Evolutionary conservation across 2,113 vertebrate genomes (phyloP), one percentile per base, ranked within the genome.

Genomic region (Oxygymnocypris stewartii): DNA sequence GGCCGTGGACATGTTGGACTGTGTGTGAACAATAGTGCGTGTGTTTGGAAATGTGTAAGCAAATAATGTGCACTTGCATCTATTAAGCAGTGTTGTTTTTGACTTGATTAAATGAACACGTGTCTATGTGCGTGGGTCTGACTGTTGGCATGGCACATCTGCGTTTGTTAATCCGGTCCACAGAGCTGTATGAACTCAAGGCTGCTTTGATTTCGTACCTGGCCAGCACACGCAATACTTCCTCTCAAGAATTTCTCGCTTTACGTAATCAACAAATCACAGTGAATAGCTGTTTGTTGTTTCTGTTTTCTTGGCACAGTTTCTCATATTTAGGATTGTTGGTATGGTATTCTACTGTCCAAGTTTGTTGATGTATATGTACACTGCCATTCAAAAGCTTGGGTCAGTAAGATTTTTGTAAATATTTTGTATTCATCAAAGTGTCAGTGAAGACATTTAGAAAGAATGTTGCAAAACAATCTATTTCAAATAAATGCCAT

Each of bases 181-280:
- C 61, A 82, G 40, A 28, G 40, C 61, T 67, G 42, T 10, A 49
- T 49, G 7, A 10, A 23, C 25, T 28, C 37, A 11, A 11, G 77
- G 51, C 25, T 57, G 76, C 49, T 54, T 54, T 54, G 51, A 20
- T 57, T 81, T 16, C n/a, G 11, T 63, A 81, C 79, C n/a, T 44
- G 79, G 77, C 35, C 20, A 63, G 23, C 35, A 80, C 57, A 61
- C 6, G 74, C 57, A 63, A 23, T 80, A 7, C 28, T 54, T 40
- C 20, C 82, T n/a, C 13, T 63, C 54, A 84, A 14, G 44, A 42
- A 78, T 71, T 51, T 37, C 4, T 63, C 65, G 20, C 40, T 84
- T 79, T 63, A 80, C 75, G 11, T 84, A 74, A 79, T 4, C 25
- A 63, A 35, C 65, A 80, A 51, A 65, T 76, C 54, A 23, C 71